Evolutionary conservation across 2,113 vertebrate species (phyloP).

Genomic region (Rostratula benghalensis): DNA sequence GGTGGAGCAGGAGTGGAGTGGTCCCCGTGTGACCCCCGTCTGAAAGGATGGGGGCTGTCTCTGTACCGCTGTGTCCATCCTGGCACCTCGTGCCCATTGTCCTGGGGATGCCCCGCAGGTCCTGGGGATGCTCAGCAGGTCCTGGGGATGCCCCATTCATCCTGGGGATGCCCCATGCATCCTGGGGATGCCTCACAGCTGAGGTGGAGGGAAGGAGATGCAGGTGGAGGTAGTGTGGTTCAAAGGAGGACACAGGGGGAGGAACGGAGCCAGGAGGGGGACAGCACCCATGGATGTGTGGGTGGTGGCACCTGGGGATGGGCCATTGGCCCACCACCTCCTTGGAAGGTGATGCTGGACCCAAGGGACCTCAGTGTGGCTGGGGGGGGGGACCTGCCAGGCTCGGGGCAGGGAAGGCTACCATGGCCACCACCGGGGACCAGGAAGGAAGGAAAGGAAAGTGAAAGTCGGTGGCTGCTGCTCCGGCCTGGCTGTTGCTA

Average conservation of each 20-base stretch:
- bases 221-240: not conserved
- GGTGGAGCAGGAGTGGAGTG: not conserved
- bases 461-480: constrained; percentile 66
- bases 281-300: fast-evolving
- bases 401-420: not conserved
- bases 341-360: not conserved
- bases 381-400: not conserved
- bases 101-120: not conserved
- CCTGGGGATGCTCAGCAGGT: not conserved
- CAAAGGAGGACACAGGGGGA: not conserved
- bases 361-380: fast-evolving
- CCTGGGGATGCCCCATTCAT: not conserved
- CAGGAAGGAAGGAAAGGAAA: constrained; percentile 64
- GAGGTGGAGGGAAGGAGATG: not conserved
- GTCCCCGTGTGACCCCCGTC: fast-evolving
- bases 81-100: fast-evolving
- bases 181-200: fast-evolving
- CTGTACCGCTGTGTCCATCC: fast-evolving
- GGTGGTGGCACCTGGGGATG: not conserved
- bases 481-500: constrained; percentile 82
- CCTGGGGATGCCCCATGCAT: fast-evolving
- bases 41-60: not conserved
- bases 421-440: not conserved
- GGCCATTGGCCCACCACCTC: not conserved
- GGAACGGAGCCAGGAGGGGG: not conserved